A percentile compares a stretch with the other conserved stretches of the same genome.
Conservation (phyloP, 2,888 invertebrate genomes). For the Zelleria hepariella region DNA sequence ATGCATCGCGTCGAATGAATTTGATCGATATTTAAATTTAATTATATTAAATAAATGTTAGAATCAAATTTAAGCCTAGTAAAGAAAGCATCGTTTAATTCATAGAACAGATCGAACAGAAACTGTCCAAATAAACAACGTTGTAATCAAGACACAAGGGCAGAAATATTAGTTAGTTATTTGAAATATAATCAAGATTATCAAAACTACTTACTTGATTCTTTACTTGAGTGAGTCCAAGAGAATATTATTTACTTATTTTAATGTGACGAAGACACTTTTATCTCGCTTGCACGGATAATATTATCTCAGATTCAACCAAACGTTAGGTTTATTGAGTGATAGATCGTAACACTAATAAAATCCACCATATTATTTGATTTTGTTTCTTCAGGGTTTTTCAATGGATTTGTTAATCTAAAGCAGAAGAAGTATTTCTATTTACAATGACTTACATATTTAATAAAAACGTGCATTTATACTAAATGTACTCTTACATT, state of each 20-base stretch:
- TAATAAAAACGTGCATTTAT: background rate
- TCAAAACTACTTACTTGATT: background rate
- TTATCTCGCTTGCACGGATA: too few species aligned
- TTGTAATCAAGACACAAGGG: background rate
- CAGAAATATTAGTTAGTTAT: background rate
- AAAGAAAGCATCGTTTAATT: conserved; percentile 10
- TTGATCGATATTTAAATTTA: conserved; percentile 26
- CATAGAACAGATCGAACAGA: background rate
- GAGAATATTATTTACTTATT: too few species aligned
- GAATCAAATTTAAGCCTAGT: conserved; percentile 19
- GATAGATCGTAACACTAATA: too few species aligned
- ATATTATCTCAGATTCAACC: too few species aligned
- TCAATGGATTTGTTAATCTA: too few species aligned
- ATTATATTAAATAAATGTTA: conserved; percentile 24
- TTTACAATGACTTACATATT: too few species aligned
- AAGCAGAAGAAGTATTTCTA: too few species aligned
- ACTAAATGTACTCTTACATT: conserved; percentile 14
- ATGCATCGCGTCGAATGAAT: conserved; percentile 22
- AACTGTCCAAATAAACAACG: background rate
- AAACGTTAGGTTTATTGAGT: too few species aligned
- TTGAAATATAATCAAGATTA: background rate
- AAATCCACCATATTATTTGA: too few species aligned
- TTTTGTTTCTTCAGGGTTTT: too few species aligned
- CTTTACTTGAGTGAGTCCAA: background rate
- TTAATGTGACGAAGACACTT: too few species aligned